Conservation (phyloP, 2,113 vertebrate species). For the Mastomys coucha region DNA sequence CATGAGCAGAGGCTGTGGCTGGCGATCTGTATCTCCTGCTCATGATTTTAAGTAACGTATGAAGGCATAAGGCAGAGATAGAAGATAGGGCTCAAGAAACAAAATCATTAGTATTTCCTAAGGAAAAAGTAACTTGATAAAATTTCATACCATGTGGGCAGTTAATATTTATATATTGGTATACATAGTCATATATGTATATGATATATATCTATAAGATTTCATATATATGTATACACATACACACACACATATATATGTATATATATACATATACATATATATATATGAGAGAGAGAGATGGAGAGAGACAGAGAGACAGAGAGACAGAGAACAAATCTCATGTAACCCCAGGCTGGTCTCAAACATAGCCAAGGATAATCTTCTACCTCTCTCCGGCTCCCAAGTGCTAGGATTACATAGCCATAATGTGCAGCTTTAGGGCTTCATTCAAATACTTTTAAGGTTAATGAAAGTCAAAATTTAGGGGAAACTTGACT, state of each 20-base stretch:
- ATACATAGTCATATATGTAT: not conserved
- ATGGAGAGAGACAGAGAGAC: not conserved
- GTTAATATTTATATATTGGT: slow-evolving; percentile 53
- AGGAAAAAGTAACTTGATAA: slow-evolving; percentile 60
- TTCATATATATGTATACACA: too few relatives aligned
- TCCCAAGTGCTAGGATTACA: not conserved
- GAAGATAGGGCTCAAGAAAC: slow-evolving; percentile 38
- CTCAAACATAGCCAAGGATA: not conserved
- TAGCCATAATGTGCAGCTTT: not conserved
- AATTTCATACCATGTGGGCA: slow-evolving; percentile 14
- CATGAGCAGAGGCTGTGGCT: slow-evolving; percentile 5
- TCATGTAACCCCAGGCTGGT: not conserved
- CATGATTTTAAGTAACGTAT: slow-evolving; percentile 4
- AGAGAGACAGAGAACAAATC: fast-evolving
- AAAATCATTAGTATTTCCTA: slow-evolving; percentile 39
- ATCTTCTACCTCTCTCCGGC: too few relatives aligned
- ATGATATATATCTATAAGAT: too few relatives aligned
- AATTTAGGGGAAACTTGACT: slow-evolving; percentile 35
- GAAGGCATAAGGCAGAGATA: not conserved
- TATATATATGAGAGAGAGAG: too few relatives aligned
- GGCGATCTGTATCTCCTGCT: not conserved
- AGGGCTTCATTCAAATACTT: slow-evolving; percentile 38
- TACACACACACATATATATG: not conserved
- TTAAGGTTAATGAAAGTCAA: slow-evolving; percentile 66
- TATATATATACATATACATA: not conserved